A percentile compares a stretch with the other conserved stretches of the same genome.
Evolutionary conservation across 2,888 invertebrate genomes (phyloP).

Genomic region (Megaustenia siamemsis): DNA sequence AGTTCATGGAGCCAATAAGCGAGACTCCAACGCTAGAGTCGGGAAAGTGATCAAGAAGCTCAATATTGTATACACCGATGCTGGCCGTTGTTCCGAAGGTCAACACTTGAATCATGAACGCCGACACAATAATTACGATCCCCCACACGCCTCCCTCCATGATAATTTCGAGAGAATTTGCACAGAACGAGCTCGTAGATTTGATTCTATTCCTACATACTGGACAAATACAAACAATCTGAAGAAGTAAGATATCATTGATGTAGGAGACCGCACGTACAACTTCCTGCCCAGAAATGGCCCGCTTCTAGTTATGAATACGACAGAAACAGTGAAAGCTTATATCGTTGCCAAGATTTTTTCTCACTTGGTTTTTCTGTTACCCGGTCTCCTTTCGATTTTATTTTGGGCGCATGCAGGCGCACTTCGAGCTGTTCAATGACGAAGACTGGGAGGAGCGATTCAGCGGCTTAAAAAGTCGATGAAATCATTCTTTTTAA

Average conservation of each 20-base stretch:
- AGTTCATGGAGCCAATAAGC: slow-evolving; percentile 69
- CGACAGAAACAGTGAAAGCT: not conserved
- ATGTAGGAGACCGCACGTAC: not conserved
- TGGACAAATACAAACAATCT: slow-evolving; percentile 31
- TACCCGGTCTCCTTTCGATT: not conserved
- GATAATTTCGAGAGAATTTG: not conserved
- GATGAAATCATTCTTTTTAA: no score
- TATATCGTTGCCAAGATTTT: not conserved
- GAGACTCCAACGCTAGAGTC: slow-evolving; percentile 65
- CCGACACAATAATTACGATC: slow-evolving; percentile 64
- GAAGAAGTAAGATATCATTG: slow-evolving; percentile 30
- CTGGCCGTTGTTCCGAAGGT: slow-evolving; percentile 67
- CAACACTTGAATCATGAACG: slow-evolving; percentile 70
- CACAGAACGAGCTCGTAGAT: not conserved
- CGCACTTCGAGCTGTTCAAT: not conserved
- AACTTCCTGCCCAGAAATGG: not conserved
- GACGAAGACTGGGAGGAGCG: no score
- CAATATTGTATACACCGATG: slow-evolving; percentile 72
- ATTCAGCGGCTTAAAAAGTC: no score
- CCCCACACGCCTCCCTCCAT: slow-evolving; percentile 58
- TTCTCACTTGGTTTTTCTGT: not conserved
- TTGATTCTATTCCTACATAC: slow-evolving; percentile 23
- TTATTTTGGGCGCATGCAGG: not conserved
- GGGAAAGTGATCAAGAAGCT: slow-evolving; percentile 66
- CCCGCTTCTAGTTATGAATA: slow-evolving; percentile 10